Evolutionary conservation across 2,797 vertebrate genomes (phyloP).

Genomic region (Arrhamphus sclerolepis): DNA sequence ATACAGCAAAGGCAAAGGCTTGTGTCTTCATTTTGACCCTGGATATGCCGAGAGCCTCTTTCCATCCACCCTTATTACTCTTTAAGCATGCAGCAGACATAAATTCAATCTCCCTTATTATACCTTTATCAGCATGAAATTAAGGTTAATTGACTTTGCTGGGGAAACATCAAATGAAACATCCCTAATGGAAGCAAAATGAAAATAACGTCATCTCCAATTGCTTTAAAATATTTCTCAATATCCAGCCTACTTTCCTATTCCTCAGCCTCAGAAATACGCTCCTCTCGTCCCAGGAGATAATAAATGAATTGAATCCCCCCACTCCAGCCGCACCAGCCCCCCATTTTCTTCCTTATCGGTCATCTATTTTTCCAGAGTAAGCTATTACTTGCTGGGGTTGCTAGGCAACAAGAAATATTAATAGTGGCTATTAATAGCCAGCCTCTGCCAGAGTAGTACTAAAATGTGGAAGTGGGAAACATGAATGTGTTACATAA

Average conservation of each 20-base stretch:
- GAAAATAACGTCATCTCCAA: slow-evolving; percentile 83
- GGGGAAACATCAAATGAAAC: slow-evolving; percentile 73
- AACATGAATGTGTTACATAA: slow-evolving; percentile 99
- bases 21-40: slow-evolving; percentile 45
- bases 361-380: slow-evolving; percentile 99
- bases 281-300: slow-evolving; percentile 98
- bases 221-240: slow-evolving; percentile 86
- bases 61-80: slow-evolving; percentile 53
- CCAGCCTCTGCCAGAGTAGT: slow-evolving; percentile 97
- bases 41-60: slow-evolving; percentile 33
- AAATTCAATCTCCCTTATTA: slow-evolving; percentile 73
- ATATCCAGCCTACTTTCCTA: slow-evolving; percentile 92
- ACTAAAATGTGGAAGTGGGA: slow-evolving; percentile 99
- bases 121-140: slow-evolving; percentile 76
- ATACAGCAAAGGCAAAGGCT: slow-evolving; percentile 47
- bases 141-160: slow-evolving; percentile 84
- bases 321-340: slow-evolving; percentile 27
- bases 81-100: slow-evolving; percentile 63
- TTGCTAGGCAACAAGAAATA: slow-evolving; percentile 99
- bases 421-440: slow-evolving; percentile 99
- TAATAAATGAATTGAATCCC: slow-evolving; percentile 99
- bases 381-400: slow-evolving; percentile 98
- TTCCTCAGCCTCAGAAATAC: slow-evolving; percentile 91
- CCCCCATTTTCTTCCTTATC: slow-evolving; percentile 92
- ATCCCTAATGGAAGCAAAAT: slow-evolving; percentile 79